phyloP scores from a whole-genome alignment of 2,888 invertebrate genomes.

The Rhogogaster chlorosoma region DNA sequence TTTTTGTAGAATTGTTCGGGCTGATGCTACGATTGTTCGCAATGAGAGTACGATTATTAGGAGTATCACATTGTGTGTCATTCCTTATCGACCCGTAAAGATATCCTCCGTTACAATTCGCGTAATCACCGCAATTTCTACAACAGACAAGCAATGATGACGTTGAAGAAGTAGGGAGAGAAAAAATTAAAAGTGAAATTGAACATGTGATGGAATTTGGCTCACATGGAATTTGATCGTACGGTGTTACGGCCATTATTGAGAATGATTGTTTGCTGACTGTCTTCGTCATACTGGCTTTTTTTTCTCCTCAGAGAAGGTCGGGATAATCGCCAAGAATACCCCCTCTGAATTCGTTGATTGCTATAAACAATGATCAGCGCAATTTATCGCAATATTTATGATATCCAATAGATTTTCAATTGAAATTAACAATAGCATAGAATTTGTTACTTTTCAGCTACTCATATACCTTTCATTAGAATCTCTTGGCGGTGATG shows the following conservation, averaged over 20 bases:
- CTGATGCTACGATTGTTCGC: conserved; percentile 82
- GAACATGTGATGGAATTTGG: conserved; percentile 43
- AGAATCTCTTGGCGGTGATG: conserved; percentile 69
- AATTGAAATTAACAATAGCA: not conserved
- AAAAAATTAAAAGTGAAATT: not conserved
- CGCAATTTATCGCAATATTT: conserved; percentile 63
- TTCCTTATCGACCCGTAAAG: conserved; percentile 82
- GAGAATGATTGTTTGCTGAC: conserved; percentile 75
- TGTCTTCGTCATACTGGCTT: conserved; percentile 78
- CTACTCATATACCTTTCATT: conserved; percentile 66
- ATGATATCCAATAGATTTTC: not conserved
- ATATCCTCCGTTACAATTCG: conserved; percentile 78
- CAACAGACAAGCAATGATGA: conserved; percentile 37
- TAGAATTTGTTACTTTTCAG: not conserved
- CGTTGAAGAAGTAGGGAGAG: not conserved
- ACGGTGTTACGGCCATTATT: conserved; percentile 75
- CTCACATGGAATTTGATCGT: conserved; percentile 72
- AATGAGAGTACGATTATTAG: conserved; percentile 83
- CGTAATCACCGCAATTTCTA: conserved; percentile 86
- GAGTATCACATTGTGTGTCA: conserved; percentile 87
- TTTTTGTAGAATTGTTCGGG: conserved; percentile 86
- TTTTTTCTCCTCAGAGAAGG: conserved; percentile 86
- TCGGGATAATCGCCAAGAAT: conserved; percentile 88
- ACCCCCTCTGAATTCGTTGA: conserved; percentile 82
- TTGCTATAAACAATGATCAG: conserved; percentile 51